Conservation (phyloP, 2,113 vertebrate species). For the Pelvicachromis taeniatus region DNA sequence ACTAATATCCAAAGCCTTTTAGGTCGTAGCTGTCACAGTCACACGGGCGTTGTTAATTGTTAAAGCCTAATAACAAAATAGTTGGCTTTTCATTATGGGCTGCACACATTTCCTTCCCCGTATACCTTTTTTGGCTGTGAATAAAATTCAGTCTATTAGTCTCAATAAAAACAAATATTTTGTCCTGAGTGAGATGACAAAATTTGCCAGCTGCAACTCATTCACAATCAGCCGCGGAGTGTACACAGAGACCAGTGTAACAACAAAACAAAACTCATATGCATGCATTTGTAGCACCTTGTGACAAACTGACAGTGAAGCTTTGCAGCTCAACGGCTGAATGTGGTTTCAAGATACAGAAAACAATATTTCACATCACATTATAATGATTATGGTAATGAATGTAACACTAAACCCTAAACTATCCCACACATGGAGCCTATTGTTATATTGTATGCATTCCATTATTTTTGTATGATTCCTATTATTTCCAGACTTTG, state of each 20-base stretch:
- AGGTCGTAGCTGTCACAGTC: not conserved
- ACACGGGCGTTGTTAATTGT: not conserved
- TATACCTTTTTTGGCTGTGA: not conserved
- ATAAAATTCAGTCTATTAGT: not conserved
- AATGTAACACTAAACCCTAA: not conserved
- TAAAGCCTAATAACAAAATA: not conserved
- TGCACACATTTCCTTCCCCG: not conserved
- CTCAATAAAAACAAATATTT: not conserved
- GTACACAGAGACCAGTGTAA: not conserved
- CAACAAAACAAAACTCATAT: not conserved
- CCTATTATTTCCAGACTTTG: not conserved
- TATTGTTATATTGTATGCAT: not conserved
- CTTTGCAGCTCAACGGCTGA: not conserved
- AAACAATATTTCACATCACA: not conserved
- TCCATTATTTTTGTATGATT: not conserved
- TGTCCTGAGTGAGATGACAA: not conserved
- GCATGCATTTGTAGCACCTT: not conserved
- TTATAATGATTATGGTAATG: not conserved
- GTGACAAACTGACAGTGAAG: not conserved
- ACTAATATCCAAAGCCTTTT: not conserved
- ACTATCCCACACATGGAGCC: not conserved
- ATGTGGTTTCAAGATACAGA: not conserved
- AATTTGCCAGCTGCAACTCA: not conserved
- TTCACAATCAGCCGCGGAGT: not conserved
- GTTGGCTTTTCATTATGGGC: not conserved